A percentile compares a stretch with the other conserved stretches of the same genome.
These are phyloP conservation scores for Geotria australis DNA, from an alignment of 2,797 vertebrate species.

Conservation along the genomic window DNA sequence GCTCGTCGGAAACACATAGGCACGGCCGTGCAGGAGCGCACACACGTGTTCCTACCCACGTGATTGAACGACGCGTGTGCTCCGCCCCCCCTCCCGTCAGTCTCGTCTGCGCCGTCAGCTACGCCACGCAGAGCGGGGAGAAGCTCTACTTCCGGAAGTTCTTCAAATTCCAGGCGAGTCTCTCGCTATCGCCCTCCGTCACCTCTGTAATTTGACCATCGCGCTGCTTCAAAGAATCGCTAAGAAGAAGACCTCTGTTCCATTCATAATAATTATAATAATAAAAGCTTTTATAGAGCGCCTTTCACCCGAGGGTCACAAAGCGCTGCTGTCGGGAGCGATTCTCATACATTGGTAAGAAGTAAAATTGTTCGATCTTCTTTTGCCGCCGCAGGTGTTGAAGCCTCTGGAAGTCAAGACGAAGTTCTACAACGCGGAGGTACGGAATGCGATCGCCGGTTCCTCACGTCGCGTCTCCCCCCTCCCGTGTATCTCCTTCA, in stretches of 20 bases:
- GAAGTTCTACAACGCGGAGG: constrained; percentile 98
- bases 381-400: constrained; percentile 7
- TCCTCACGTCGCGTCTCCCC: neutral
- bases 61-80: too few relatives aligned
- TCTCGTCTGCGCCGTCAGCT: constrained; percentile 89
- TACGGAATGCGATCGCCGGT: constrained; percentile 20
- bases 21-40: neutral
- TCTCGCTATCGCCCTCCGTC: neutral
- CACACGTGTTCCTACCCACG: too few relatives aligned
- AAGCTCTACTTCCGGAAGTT: constrained; percentile 98
- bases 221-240: too few relatives aligned
- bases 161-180: constrained; percentile 90
- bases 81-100: constrained; percentile 8
- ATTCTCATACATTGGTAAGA: too few relatives aligned
- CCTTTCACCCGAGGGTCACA: too few relatives aligned
- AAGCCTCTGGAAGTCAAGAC: constrained; percentile 97
- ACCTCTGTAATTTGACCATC: neutral
- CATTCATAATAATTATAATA: too few relatives aligned
- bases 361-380: too few relatives aligned
- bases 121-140: constrained; percentile 68
- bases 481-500: too few relatives aligned
- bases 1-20: neutral
- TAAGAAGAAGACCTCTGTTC: too few relatives aligned
- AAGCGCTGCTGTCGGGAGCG: too few relatives aligned
- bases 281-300: too few relatives aligned